Evolutionary conservation across 2,888 invertebrate species (phyloP).

Genomic region (Sarcophaga subvicina): DNA sequence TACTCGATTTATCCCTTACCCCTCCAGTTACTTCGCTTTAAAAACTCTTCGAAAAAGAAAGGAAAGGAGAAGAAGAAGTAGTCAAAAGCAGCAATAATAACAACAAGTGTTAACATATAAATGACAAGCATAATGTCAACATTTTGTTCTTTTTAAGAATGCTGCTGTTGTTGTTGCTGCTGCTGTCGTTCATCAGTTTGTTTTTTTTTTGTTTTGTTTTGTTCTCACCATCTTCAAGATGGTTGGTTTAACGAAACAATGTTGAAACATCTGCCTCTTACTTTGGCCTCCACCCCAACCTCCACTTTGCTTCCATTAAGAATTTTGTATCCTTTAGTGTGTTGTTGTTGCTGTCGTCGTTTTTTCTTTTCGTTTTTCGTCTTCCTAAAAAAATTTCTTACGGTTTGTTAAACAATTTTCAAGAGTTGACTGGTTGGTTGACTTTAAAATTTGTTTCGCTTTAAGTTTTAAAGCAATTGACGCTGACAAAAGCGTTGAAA

Average conservation of each 20-base stretch:
- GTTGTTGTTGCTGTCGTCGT: conserved; percentile 43
- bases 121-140: conserved; percentile 68
- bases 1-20: conserved; percentile 5
- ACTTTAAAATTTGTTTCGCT: conserved; percentile 47
- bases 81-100: conserved; percentile 24
- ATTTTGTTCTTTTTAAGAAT: conserved; percentile 44
- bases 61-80: conserved; percentile 12
- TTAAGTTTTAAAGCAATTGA: conserved; percentile 8
- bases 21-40: too few relatives aligned
- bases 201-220: conserved; percentile 9
- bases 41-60: conserved; percentile 16
- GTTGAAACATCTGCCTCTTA: conserved; percentile 28
- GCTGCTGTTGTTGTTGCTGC: conserved; percentile 11
- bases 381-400: conserved; percentile 38
- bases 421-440: conserved; percentile 36
- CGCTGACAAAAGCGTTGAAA: background rate
- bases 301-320: background rate
- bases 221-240: conserved; percentile 34
- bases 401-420: conserved; percentile 63
- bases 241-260: conserved; percentile 41
- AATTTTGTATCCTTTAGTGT: conserved; percentile 43
- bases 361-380: conserved; percentile 19
- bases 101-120: conserved; percentile 69
- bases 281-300: conserved; percentile 11
- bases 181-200: background rate